Evolutionary conservation across 2,797 vertebrate species (phyloP).

Genomic region (Acomys russatus): DNA sequence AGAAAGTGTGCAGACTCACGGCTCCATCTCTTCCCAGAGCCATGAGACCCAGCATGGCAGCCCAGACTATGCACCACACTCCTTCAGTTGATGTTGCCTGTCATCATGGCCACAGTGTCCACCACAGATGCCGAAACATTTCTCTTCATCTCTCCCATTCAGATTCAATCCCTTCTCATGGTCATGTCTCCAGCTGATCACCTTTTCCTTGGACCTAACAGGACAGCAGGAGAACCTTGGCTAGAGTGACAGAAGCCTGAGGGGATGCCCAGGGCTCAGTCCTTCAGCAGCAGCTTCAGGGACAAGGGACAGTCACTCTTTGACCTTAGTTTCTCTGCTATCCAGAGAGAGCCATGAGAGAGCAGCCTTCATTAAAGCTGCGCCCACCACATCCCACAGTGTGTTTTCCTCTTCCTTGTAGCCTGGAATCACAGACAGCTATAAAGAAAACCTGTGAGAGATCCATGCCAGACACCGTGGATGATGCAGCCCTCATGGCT

Average conservation of each 20-base stretch:
- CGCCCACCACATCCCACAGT: rapidly evolving
- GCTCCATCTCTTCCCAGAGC: background rate
- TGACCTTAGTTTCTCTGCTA: background rate
- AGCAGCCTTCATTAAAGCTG: background rate
- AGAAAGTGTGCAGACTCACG: background rate
- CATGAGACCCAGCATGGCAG: background rate
- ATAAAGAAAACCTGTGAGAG: too few relatives aligned
- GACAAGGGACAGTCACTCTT: background rate
- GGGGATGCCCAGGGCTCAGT: background rate
- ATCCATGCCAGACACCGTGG: background rate
- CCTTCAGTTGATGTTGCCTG: background rate
- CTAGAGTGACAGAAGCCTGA: too few relatives aligned
- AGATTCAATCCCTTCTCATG: background rate
- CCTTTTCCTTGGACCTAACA: background rate
- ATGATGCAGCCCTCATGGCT: background rate
- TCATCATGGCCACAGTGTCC: background rate
- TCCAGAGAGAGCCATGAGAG: rapidly evolving
- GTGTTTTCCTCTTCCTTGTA: background rate
- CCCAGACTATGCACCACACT: background rate
- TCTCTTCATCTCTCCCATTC: background rate
- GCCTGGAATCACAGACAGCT: rapidly evolving
- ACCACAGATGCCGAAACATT: too few relatives aligned
- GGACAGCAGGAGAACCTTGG: background rate
- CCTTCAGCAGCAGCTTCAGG: background rate
- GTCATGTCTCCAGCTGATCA: background rate